Base-by-base conservation (phyloP, 2,888 invertebrate genomes). In the Venusia cambrica region DNA sequence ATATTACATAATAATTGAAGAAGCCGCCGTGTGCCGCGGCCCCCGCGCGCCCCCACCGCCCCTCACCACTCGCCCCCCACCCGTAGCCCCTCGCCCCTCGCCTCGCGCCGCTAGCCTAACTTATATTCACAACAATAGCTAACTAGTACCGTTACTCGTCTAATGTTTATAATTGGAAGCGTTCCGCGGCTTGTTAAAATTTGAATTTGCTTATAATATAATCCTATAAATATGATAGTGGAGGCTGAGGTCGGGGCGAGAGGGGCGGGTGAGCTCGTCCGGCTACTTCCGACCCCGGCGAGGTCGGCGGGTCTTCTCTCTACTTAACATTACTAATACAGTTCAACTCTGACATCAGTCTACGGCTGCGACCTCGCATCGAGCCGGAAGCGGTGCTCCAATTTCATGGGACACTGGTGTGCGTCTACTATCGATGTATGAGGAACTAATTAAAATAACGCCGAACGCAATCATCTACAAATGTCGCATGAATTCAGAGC, bases 161-260 rank as follows among this genome's bases (percentile, higher is more conserved):
- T 83, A 81, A 64, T 65, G 35, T 32, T 78, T 72, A 73, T 73
- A 70, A 72, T 66, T 75, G 73, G 59, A 83, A 85, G 85, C 85
- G 72, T 72, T 77, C 67, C 73, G 72, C 67, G 68, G 69, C 72
- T 58, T 52, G 60, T 59, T 54, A 63, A 69, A 71, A 71, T 78
- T 73, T 80, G 74, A 73, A 78, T 73, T 72, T 58, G 67, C n/a
- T n/a, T n/a, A n/a, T n/a, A n/a, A n/a, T n/a, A n/a, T n/a, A 72
- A 73, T 72, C 71, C 59, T 71, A 73, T 61, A 38, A 45, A 32
- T 27, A 24, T 59, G 48, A 58, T 51, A 48, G 57, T 54, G 63
- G 60, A 52, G 61, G 54, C 51, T 63, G 60, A 52, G 61, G 54
- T 50, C 46, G 54, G 46, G 49, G 48, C 36, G 38, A 35, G 48